phyloP scores from a whole-genome alignment of 1,140 invertebrate species.

The Melanaphis sacchari region DNA sequence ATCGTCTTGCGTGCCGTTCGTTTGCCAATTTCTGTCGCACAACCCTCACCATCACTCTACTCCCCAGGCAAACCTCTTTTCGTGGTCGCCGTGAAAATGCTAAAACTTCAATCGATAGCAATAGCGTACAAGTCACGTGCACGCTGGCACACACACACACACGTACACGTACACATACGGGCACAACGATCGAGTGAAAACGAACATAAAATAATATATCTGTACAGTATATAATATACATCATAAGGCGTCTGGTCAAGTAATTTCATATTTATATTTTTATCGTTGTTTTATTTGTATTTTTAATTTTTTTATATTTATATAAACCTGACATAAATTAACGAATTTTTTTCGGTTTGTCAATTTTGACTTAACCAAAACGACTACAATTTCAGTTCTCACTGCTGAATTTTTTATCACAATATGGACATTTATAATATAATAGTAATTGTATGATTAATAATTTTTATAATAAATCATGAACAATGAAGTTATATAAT shows the following conservation, averaged over 20 bases:
- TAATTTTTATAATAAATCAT: background rate
- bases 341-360: background rate
- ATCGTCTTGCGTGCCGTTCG: conserved; percentile 34
- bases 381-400: background rate
- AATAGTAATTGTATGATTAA: background rate
- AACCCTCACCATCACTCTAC: background rate
- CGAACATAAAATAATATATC: background rate
- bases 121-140: background rate
- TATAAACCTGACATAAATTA: background rate
- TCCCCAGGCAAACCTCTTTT: too few species aligned
- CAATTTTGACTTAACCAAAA: background rate
- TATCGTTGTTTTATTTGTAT: background rate
- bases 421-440: too few species aligned
- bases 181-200: background rate
- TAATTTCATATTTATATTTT: background rate
- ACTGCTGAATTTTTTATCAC: background rate
- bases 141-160: background rate
- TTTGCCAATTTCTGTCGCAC: background rate
- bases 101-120: conserved; percentile 34
- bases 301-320: too few species aligned
- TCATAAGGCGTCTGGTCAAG: background rate
- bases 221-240: background rate
- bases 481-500: background rate
- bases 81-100: conserved; percentile 12
- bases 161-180: background rate